Conservation (phyloP, 2,888 invertebrate species). For the Ormyrus rosae region DNA sequence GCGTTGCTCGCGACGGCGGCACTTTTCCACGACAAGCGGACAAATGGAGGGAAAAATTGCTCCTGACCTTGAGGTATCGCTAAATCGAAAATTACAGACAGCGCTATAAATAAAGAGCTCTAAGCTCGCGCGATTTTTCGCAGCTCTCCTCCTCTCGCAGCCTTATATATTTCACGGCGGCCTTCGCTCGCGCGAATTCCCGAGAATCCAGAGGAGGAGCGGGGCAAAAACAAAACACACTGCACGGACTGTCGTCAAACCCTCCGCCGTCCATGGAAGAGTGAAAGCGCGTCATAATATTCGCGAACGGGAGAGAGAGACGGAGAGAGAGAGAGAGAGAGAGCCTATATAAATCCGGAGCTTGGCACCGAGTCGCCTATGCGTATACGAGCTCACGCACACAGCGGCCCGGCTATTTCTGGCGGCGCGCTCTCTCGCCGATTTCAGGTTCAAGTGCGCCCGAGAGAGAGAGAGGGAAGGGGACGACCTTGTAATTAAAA, state of each 20-base stretch:
- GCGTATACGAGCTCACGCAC: background rate
- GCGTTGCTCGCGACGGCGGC: background rate
- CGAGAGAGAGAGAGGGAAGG: background rate
- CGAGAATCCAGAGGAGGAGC: slow-evolving; percentile 7
- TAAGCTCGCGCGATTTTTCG: slow-evolving; percentile 44
- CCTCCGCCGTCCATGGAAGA: slow-evolving; percentile 10
- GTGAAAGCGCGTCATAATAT: slow-evolving; percentile 52
- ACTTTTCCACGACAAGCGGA: slow-evolving; percentile 48
- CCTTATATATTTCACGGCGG: slow-evolving; percentile 12
- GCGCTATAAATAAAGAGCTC: slow-evolving; percentile 52
- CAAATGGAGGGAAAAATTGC: slow-evolving; percentile 56
- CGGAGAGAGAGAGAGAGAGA: no score
- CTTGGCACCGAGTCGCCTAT: background rate
- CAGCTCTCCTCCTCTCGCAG: background rate
- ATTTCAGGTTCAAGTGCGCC: slow-evolving; percentile 60
- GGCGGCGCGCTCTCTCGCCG: slow-evolving; percentile 17
- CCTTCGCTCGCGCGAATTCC: slow-evolving; percentile 44
- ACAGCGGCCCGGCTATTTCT: slow-evolving; percentile 25
- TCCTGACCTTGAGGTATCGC: slow-evolving; percentile 52
- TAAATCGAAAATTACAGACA: slow-evolving; percentile 54
- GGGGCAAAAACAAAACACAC: slow-evolving; percentile 11
- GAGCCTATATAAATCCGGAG: slow-evolving; percentile 13
- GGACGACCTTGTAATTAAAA: slow-evolving; percentile 60
- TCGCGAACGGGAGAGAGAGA: background rate
- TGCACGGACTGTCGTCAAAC: background rate